Evolutionary conservation across 2,113 vertebrate species (phyloP).

Genomic region (Dinomys branickii): DNA sequence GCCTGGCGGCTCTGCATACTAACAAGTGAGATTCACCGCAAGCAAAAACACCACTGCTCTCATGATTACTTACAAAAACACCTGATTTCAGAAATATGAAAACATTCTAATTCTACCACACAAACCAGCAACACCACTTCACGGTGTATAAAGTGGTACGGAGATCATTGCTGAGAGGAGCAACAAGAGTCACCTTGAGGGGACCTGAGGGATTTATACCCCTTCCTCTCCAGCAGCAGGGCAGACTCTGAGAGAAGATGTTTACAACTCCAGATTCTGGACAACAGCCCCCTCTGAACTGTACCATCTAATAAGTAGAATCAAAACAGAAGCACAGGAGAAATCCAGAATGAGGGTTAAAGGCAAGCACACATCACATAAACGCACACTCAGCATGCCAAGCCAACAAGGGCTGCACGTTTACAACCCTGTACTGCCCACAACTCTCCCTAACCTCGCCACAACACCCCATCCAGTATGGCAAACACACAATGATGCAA

Average conservation of each 20-base stretch:
- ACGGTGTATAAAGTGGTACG: fast-evolving
- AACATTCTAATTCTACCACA: neutral
- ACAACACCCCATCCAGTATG: fast-evolving
- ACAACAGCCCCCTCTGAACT: neutral
- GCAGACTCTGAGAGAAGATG: neutral
- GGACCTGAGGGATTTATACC: neutral
- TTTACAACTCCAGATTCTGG: neutral
- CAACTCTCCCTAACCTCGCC: neutral
- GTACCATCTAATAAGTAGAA: neutral
- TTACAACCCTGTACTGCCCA: fast-evolving
- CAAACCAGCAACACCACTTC: neutral
- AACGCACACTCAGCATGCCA: fast-evolving
- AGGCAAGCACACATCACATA: neutral
- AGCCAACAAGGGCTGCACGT: fast-evolving
- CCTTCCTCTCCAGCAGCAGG: neutral
- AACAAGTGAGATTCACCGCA: neutral
- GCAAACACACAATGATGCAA: neutral
- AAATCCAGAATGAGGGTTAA: fast-evolving
- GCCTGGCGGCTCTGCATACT: fast-evolving
- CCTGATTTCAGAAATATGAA: neutral
- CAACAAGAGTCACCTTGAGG: neutral
- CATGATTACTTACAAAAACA: neutral
- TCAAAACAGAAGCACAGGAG: neutral
- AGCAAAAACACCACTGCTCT: fast-evolving
- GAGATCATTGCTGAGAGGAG: neutral